Conservation (phyloP, 1,140 invertebrate species). For the Drosophila bocqueti region DNA sequence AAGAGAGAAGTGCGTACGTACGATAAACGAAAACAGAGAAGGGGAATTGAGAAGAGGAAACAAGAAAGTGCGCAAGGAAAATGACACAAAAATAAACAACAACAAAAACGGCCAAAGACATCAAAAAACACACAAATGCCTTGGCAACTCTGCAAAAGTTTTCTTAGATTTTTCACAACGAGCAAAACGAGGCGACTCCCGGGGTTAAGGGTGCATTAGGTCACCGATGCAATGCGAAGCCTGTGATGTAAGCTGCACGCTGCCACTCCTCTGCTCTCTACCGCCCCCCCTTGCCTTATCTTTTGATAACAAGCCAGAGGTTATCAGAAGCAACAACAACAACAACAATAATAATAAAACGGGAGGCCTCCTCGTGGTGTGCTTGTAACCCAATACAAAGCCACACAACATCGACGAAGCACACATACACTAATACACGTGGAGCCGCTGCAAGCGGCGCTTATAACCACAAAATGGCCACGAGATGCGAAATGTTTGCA, state of each 20-base stretch:
- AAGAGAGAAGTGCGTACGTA: constrained; percentile 32
- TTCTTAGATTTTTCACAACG: constrained; percentile 21
- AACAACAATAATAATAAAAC: constrained; percentile 22
- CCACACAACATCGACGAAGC: constrained; percentile 23
- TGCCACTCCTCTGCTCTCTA: constrained; percentile 10
- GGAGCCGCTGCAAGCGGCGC: constrained; percentile 48
- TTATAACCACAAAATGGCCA: constrained; percentile 74
- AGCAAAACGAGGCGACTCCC: constrained; percentile 10
- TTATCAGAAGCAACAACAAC: constrained; percentile 55
- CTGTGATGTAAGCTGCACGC: constrained; percentile 37
- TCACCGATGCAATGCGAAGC: constrained; percentile 39
- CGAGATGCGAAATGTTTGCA: constrained; percentile 38
- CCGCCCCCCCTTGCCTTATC: constrained; percentile 1
- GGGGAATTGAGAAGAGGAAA: constrained; percentile 19
- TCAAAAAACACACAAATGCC: constrained; percentile 10
- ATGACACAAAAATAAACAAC: constrained; percentile 43
- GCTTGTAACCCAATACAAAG: constrained; percentile 46
- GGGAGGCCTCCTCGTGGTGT: constrained; percentile 38
- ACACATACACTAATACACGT: constrained; percentile 53
- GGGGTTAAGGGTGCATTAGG: constrained; percentile 51
- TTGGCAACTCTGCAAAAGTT: constrained; percentile 27
- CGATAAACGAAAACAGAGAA: constrained; percentile 36
- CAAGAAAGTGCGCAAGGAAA: constrained; percentile 34
- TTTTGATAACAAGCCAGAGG: constrained; percentile 54
- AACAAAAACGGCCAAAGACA: constrained; percentile 28